A percentile compares a stretch with the other conserved stretches of the same genome.
These are phyloP conservation scores for Acromyrmex heyeri DNA, from an alignment of 1,140 invertebrate genomes.

Conservation along the genomic window DNA sequence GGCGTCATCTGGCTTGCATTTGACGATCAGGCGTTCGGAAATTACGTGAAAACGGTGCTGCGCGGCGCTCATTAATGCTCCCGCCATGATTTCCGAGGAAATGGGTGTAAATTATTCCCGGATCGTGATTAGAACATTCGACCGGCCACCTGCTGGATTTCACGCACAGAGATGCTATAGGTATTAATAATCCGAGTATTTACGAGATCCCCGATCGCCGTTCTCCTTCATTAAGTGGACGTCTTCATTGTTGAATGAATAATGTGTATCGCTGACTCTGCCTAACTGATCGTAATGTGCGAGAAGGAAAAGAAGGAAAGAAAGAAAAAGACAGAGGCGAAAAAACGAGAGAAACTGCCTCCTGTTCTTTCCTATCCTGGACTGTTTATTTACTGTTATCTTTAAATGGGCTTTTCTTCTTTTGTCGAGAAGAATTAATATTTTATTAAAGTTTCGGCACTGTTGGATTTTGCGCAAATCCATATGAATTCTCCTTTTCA, in stretches of 20 bases:
- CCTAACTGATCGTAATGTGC: slow-evolving; percentile 6
- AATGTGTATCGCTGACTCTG: slow-evolving; percentile 14
- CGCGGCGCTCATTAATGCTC: slow-evolving; percentile 68
- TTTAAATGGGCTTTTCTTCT: neutral
- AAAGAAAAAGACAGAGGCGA: neutral
- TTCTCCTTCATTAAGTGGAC: slow-evolving; percentile 68
- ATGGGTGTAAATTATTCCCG: slow-evolving; percentile 77
- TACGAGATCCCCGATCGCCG: slow-evolving; percentile 66
- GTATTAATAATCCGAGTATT: slow-evolving; percentile 78
- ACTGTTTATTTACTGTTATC: neutral
- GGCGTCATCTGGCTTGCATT: slow-evolving; percentile 55
- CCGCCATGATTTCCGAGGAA: slow-evolving; percentile 65
- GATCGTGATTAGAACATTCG: slow-evolving; percentile 75
- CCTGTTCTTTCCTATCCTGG: neutral
- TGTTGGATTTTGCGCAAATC: neutral
- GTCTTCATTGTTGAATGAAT: slow-evolving; percentile 68
- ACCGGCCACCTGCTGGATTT: slow-evolving; percentile 78
- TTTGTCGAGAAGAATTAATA: neutral
- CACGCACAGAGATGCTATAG: slow-evolving; percentile 68
- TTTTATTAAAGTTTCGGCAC: neutral
- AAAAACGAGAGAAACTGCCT: neutral
- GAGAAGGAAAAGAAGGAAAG: slow-evolving; percentile 1
- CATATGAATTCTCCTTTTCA: neutral
- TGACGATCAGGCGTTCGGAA: slow-evolving; percentile 20
- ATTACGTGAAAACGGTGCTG: slow-evolving; percentile 56